These are phyloP conservation scores for Megalops cyprinoides DNA, from an alignment of 2,797 vertebrate species.

Conservation along the genomic window DNA sequence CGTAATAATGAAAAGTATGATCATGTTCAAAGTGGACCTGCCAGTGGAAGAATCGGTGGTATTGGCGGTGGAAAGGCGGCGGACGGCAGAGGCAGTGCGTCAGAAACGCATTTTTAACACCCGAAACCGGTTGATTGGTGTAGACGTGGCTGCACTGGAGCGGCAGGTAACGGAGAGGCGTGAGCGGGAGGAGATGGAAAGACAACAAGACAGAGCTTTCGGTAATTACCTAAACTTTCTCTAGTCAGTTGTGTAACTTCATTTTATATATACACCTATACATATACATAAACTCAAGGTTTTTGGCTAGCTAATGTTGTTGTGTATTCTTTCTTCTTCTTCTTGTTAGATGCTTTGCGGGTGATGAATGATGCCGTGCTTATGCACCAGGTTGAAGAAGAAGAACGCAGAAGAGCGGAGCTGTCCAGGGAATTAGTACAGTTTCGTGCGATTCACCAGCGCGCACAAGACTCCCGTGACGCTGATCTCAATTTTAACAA, in stretches of 20 bases:
- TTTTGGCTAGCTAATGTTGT: background rate
- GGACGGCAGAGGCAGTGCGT: conserved; percentile 64
- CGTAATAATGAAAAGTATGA: too few relatives aligned
- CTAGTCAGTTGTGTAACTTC: background rate
- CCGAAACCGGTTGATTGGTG: conserved; percentile 65
- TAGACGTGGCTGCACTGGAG: conserved; percentile 63
- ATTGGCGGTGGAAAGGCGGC: conserved; percentile 56
- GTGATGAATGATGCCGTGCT: conserved; percentile 52
- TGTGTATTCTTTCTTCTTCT: background rate
- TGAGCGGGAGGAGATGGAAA: conserved; percentile 50
- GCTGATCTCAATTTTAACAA: conserved; percentile 66
- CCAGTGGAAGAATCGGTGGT: conserved; percentile 49
- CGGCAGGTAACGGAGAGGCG: conserved; percentile 66
- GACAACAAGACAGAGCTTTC: conserved; percentile 55
- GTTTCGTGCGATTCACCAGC: conserved; percentile 62
- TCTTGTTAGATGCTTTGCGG: conserved; percentile 60
- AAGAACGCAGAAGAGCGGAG: conserved; percentile 51
- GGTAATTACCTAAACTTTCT: conserved; percentile 51
- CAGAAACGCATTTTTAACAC: conserved; percentile 67
- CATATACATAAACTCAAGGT: too few relatives aligned
- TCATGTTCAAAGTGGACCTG: conserved; percentile 66
- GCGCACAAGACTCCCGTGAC: conserved; percentile 61
- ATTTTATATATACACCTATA: too few relatives aligned
- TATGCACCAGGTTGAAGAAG: conserved; percentile 57
- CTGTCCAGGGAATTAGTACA: conserved; percentile 56